These are phyloP conservation scores for Apogon talboti DNA, from an alignment of 2,797 vertebrate species.

Conservation along the genomic window DNA sequence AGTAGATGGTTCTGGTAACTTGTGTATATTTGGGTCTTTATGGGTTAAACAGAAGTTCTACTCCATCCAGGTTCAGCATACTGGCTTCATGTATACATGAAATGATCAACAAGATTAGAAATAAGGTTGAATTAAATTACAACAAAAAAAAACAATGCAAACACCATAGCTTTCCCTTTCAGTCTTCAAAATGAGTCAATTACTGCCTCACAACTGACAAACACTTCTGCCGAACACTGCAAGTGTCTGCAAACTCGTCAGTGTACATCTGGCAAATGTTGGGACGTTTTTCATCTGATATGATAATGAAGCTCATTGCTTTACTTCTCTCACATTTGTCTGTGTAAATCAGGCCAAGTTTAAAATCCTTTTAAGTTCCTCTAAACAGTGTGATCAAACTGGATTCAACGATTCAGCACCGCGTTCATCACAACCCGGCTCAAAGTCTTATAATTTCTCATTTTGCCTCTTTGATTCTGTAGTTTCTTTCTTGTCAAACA, in stretches of 20 bases:
- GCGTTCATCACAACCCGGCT: slow-evolving; percentile 3
- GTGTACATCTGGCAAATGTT: slow-evolving; percentile 12
- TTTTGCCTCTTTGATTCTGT: slow-evolving; percentile 6
- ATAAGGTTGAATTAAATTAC: too few species aligned
- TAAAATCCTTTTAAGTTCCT: slow-evolving; percentile 26
- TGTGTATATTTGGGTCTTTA: too few species aligned
- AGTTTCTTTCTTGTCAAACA: neutral
- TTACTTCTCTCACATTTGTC: neutral
- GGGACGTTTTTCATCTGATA: slow-evolving; percentile 13
- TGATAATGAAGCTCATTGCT: slow-evolving; percentile 2
- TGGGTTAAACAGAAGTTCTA: too few species aligned
- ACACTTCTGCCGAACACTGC: neutral
- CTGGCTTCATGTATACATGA: too few species aligned
- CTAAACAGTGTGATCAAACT: slow-evolving; percentile 14
- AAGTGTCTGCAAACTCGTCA: neutral
- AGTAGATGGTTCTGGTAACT: too few species aligned
- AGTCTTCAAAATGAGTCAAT: neutral
- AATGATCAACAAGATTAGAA: too few species aligned
- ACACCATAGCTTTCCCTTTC: too few species aligned
- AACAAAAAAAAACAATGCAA: too few species aligned
- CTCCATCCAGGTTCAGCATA: too few species aligned
- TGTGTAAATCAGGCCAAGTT: slow-evolving; percentile 2
- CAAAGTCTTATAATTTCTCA: slow-evolving; percentile 2
- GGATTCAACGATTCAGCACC: slow-evolving; percentile 6
- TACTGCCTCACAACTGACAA: neutral